These are phyloP conservation scores for Papilio polyxenes DNA, from an alignment of 1,140 invertebrate genomes.

Conservation along the genomic window DNA sequence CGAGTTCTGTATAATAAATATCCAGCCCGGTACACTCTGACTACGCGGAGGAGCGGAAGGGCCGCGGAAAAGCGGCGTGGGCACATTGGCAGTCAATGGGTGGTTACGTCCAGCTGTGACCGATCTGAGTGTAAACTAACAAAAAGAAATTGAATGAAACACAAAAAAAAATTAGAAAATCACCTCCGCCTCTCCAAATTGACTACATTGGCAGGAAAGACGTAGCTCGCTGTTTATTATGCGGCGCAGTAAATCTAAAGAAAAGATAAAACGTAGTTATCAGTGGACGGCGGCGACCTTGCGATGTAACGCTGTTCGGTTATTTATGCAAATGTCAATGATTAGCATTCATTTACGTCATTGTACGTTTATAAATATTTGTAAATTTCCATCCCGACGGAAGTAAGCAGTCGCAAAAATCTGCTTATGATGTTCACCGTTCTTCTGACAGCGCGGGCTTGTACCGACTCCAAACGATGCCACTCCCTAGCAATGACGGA, in stretches of 20 bases:
- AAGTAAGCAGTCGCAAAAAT: not conserved
- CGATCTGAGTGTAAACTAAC: too few relatives aligned
- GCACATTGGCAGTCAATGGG: too few relatives aligned
- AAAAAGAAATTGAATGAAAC: too few relatives aligned
- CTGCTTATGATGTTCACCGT: not conserved
- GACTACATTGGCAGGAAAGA: not conserved
- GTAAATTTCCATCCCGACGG: not conserved
- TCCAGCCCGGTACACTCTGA: too few relatives aligned
- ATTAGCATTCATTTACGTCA: constrained; percentile 6
- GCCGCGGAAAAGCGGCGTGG: too few relatives aligned
- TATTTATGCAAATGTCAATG: constrained; percentile 19
- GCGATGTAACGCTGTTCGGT: not conserved
- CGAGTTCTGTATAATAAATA: too few relatives aligned
- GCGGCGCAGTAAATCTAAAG: not conserved
- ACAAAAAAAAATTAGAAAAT: too few relatives aligned
- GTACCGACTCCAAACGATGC: not conserved
- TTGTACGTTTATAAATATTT: not conserved
- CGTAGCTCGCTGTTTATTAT: not conserved
- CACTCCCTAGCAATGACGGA: not conserved
- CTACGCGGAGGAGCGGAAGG: too few relatives aligned
- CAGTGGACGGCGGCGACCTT: not conserved
- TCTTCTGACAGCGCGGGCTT: not conserved
- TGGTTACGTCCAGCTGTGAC: too few relatives aligned
- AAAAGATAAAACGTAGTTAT: not conserved
- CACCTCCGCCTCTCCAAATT: not conserved